Conservation (phyloP, 1,140 invertebrate genomes). For the Hyphantria cunea region DNA sequence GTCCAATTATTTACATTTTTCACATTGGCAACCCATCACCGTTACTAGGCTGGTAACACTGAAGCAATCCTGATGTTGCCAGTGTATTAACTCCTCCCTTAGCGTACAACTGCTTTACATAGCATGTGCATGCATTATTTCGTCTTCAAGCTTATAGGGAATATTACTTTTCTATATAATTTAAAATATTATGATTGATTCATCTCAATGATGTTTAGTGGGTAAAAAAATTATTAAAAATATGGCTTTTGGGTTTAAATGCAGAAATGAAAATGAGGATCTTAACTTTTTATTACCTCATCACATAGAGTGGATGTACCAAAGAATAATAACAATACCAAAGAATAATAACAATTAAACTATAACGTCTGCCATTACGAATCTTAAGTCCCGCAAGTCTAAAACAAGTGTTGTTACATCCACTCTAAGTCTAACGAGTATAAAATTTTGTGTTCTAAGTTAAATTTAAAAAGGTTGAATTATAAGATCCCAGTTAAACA, state of each 20-base stretch:
- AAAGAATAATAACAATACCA: no score
- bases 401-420: no score
- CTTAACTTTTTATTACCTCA: no score
- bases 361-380: no score
- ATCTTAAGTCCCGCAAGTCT: no score
- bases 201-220: background rate
- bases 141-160: background rate
- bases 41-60: constrained; percentile 1
- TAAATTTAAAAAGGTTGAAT: background rate
- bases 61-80: background rate
- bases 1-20: constrained; percentile 2
- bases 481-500: background rate
- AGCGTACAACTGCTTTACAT: constrained; percentile 12
- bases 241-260: no score
- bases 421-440: no score
- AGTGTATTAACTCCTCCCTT: background rate
- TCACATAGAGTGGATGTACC: no score
- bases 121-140: constrained; percentile 9
- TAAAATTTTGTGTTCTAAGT: no score
- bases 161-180: constrained; percentile 10
- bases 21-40: background rate
- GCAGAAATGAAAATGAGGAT: no score
- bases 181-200: background rate
- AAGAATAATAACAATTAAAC: no score
- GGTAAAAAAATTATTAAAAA: background rate